A percentile compares a stretch with the other conserved stretches of the same genome.
Conservation (phyloP, 2,113 vertebrate species). For the Corydoras maculifer region DNA sequence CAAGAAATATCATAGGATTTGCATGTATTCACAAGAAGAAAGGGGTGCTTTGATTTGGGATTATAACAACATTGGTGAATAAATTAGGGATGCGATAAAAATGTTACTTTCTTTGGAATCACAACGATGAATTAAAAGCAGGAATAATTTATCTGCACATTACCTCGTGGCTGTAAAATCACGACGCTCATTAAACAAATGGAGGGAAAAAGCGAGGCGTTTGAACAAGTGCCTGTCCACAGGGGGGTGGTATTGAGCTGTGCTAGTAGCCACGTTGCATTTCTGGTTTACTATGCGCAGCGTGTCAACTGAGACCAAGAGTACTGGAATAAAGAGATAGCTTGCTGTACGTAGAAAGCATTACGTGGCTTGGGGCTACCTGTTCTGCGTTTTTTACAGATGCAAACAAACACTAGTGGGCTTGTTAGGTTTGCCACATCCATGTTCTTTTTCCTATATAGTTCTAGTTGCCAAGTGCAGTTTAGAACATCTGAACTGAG, state of each 20-base stretch:
- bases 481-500: slow-evolving; percentile 56
- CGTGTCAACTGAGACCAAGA: slow-evolving; percentile 53
- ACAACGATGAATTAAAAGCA: background rate
- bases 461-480: slow-evolving; percentile 45
- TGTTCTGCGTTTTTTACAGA: slow-evolving; percentile 25
- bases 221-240: slow-evolving; percentile 58
- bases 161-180: slow-evolving; percentile 14
- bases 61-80: too few species aligned
- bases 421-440: slow-evolving; percentile 15
- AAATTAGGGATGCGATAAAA: too few species aligned
- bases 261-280: slow-evolving; percentile 37
- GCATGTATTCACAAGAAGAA: too few species aligned
- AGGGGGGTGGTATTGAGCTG: slow-evolving; percentile 74
- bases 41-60: too few species aligned
- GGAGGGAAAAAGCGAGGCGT: slow-evolving; percentile 48
- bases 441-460: slow-evolving; percentile 19
- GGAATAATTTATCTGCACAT: slow-evolving; percentile 3
- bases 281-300: slow-evolving; percentile 44
- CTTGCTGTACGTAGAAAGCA: slow-evolving; percentile 49
- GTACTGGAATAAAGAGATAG: slow-evolving; percentile 57
- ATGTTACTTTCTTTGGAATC: background rate
- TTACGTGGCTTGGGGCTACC: slow-evolving; percentile 41
- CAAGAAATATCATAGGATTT: too few species aligned
- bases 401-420: slow-evolving; percentile 34
- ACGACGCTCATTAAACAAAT: slow-evolving; percentile 5